These are phyloP conservation scores for Drosophila guanche DNA, from an alignment of 1,140 invertebrate genomes.

Conservation along the genomic window DNA sequence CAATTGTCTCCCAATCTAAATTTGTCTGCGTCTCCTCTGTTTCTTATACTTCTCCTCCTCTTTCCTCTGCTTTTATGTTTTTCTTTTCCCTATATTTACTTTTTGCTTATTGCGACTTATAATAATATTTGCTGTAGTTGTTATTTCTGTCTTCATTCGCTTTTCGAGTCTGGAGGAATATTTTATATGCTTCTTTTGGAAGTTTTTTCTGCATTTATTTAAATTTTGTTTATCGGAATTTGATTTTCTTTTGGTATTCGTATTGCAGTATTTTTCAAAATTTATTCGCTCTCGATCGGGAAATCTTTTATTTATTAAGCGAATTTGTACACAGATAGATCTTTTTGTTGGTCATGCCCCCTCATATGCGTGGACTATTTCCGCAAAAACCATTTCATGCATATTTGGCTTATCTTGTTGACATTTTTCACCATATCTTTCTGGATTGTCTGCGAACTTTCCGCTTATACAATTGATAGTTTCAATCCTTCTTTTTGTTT, in stretches of 20 bases:
- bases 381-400: too few species aligned
- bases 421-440: too few species aligned
- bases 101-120: constrained; percentile 78
- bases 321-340: not conserved
- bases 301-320: too few species aligned
- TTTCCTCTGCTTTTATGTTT: constrained; percentile 11
- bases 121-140: constrained; percentile 51
- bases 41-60: not conserved
- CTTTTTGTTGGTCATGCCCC: too few species aligned
- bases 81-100: constrained; percentile 56
- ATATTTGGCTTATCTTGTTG: too few species aligned
- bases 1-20: constrained; percentile 62
- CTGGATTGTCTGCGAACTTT: too few species aligned
- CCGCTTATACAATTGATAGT: not conserved
- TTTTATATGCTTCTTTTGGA: constrained; percentile 29
- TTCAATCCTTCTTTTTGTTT: not conserved
- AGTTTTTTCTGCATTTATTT: constrained; percentile 21
- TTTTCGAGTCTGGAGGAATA: constrained; percentile 50
- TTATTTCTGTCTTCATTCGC: constrained; percentile 33
- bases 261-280: constrained; percentile 39
- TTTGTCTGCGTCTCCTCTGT: constrained; percentile 5
- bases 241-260: constrained; percentile 24
- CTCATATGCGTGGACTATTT: too few species aligned
- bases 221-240: constrained; percentile 22
- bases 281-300: not conserved